Percentiles rank a stretch among this genome's conserved stretches.
These are phyloP conservation scores for Salvelinus alpinus DNA, from an alignment of 2,113 vertebrate genomes.

Conservation along the genomic window DNA sequence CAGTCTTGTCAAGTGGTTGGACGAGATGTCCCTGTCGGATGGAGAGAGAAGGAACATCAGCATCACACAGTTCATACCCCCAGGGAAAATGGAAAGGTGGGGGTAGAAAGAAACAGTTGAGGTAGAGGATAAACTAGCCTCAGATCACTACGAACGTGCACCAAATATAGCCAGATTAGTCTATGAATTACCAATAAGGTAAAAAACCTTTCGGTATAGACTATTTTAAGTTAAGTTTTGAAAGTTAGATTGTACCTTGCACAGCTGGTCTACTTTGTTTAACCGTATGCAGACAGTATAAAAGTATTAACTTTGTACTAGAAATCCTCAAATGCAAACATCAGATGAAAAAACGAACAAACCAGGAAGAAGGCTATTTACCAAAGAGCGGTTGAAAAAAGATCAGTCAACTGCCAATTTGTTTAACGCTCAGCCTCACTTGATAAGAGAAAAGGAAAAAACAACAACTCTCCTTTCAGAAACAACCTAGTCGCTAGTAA, in stretches of 20 bases:
- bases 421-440: constrained; percentile 18
- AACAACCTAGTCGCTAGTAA: neutral
- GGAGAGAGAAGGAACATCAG: neutral
- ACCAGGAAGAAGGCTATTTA: neutral
- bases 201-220: too few relatives aligned
- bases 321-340: neutral
- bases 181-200: too few relatives aligned
- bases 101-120: neutral
- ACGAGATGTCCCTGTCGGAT: constrained; percentile 83
- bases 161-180: too few relatives aligned
- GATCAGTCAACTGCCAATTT: neutral
- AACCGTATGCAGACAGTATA: neutral
- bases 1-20: constrained; percentile 87
- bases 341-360: neutral
- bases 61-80: neutral
- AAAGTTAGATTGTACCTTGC: neutral
- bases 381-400: neutral
- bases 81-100: neutral
- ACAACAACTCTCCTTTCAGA: constrained; percentile 10
- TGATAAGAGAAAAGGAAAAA: constrained; percentile 41
- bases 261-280: neutral
- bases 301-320: neutral
- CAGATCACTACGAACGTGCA: neutral
- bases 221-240: too few relatives aligned
- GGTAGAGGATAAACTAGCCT: constrained; percentile 4